These are phyloP conservation scores for Balearica regulorum DNA, from an alignment of 2,797 vertebrate species.

Conservation along the genomic window DNA sequence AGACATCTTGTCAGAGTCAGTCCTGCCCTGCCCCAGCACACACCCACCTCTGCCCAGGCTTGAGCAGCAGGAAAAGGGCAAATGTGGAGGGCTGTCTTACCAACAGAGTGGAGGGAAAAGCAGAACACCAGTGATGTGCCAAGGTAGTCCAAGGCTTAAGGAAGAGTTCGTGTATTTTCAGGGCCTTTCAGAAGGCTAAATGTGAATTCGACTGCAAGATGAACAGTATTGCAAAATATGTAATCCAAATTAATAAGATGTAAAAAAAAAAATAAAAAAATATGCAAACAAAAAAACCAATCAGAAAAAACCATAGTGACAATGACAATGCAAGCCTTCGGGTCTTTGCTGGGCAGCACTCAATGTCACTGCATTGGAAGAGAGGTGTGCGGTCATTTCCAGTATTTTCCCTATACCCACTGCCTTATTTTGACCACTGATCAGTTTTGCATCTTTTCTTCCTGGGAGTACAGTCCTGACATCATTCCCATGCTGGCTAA, in stretches of 20 bases:
- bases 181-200: not conserved
- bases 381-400: fast-evolving
- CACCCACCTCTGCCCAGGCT: too few relatives aligned
- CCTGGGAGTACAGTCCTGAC: too few relatives aligned
- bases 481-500: not conserved
- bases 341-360: not conserved
- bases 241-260: not conserved
- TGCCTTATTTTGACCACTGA: not conserved
- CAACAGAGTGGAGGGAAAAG: not conserved
- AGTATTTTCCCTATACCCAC: not conserved
- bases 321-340: not conserved
- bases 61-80: not conserved
- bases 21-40: not conserved
- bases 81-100: not conserved
- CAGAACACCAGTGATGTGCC: not conserved
- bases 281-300: not conserved
- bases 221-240: not conserved
- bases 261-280: not conserved
- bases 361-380: not conserved
- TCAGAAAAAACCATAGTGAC: not conserved
- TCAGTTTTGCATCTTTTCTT: not conserved
- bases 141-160: not conserved
- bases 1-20: not conserved
- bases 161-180: not conserved
- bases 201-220: not conserved